Evolutionary conservation across 2,888 invertebrate species (phyloP).

Genomic region (Podabrus alpinus): DNA sequence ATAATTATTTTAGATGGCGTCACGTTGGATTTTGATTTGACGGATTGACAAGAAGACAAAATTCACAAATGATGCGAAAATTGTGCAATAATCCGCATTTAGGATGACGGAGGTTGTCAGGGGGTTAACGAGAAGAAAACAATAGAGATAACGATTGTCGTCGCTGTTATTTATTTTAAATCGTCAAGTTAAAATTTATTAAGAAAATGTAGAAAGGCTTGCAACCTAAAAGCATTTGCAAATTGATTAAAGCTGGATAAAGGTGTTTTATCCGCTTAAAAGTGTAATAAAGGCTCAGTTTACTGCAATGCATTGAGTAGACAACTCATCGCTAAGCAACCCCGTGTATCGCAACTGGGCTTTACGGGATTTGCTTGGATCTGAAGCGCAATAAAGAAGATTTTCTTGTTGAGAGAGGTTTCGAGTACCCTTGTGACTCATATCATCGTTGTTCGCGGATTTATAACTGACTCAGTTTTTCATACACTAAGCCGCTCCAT

Average conservation of each 20-base stretch:
- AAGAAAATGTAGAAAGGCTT: not conserved
- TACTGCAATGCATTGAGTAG: constrained; percentile 28
- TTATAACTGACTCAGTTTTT: constrained; percentile 44
- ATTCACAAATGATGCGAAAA: constrained; percentile 24
- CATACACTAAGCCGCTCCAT: constrained; percentile 20
- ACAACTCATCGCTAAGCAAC: constrained; percentile 38
- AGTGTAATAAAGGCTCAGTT: constrained; percentile 48
- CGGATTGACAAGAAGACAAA: constrained; percentile 15
- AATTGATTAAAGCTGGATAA: constrained; percentile 33
- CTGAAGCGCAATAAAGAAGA: constrained; percentile 52
- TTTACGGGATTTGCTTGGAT: constrained; percentile 38
- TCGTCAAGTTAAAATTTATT: constrained; percentile 7
- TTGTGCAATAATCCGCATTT: constrained; percentile 20
- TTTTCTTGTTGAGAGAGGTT: constrained; percentile 57
- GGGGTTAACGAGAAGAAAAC: constrained; percentile 36
- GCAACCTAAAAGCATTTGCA: constrained; percentile 23
- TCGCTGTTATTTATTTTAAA: constrained; percentile 30
- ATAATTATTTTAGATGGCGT: not conserved
- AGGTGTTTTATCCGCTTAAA: constrained; percentile 48
- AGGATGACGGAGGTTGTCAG: constrained; percentile 27
- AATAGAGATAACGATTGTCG: constrained; percentile 39
- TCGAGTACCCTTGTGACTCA: constrained; percentile 52
- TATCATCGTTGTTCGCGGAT: constrained; percentile 52
- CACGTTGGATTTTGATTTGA: not conserved
- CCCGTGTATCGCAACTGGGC: constrained; percentile 33